Evolutionary conservation across 2,888 invertebrate species (phyloP), one percentile per base, ranked within the genome.

Genomic region (Merodon equestris): DNA sequence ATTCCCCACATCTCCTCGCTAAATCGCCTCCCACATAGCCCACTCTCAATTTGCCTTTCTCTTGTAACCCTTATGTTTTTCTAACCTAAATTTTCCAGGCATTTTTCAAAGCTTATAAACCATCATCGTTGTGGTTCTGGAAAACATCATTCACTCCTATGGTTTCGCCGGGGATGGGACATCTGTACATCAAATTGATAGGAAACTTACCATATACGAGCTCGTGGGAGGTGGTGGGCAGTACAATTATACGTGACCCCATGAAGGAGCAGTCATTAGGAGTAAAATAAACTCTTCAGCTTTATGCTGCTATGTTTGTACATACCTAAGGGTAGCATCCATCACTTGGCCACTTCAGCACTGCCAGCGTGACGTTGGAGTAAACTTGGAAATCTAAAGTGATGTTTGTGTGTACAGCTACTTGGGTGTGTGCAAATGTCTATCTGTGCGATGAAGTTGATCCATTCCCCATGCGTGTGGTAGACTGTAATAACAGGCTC

Each of bases 1-100:
- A 56, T 60, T 60, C 27, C 36, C 51, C n/a, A 27, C 48, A 17
- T 54, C 38, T 40, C 47, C 50, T 45, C 60, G 56, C 45, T 42
- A 38, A 56, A 54, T 54, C 60, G 48, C 58, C 64, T 38, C 17
- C 42, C 48, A 58, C 19, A n/a, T n/a, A n/a, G n/a, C n/a, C n/a
- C n/a, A n/a, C n/a, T n/a, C n/a, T n/a, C n/a, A n/a, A n/a, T n/a
- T n/a, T n/a, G n/a, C n/a, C n/a, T n/a, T 48, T 27, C 34, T 45
- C 51, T 27, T 56, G 67, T 53, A 68, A 63, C 44, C 63, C 72
- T 77, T 77, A 57, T 68, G 53, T 77, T 77, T 67, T 67, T 53
- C 72, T 73, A 63, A 77, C 77, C 73, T 68, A 67, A 42, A 77
- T 77, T 77, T 72, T 67, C 27, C 72, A 77, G 72, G 67, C 67